A percentile compares a stretch with the other conserved stretches of the same genome.
These are phyloP conservation scores for Mesoclemmys tuberculata DNA, from an alignment of 2,113 vertebrate species.

Conservation along the genomic window DNA sequence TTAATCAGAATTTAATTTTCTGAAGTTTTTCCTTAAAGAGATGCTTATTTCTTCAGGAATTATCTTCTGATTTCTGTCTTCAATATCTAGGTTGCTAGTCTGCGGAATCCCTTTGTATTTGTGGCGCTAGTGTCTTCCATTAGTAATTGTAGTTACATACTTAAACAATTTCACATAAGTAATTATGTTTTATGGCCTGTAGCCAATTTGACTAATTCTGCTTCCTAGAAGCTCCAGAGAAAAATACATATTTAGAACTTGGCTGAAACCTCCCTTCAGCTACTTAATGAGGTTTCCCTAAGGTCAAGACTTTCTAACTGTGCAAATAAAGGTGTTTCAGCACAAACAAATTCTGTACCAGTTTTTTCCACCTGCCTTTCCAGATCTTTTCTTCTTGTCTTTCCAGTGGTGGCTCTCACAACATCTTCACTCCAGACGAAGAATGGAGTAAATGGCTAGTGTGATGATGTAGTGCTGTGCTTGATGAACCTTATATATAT, in stretches of 20 bases:
- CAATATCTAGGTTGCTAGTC: slow-evolving; percentile 41
- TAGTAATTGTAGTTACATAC: slow-evolving; percentile 71
- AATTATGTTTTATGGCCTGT: slow-evolving; percentile 72
- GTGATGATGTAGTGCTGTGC: fast-evolving
- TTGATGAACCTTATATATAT: neutral
- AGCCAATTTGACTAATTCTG: slow-evolving; percentile 71
- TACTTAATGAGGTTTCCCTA: neutral
- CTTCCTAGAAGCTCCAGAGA: slow-evolving; percentile 66
- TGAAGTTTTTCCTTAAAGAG: slow-evolving; percentile 44
- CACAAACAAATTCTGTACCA: fast-evolving
- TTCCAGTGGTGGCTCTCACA: neutral
- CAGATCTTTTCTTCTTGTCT: neutral
- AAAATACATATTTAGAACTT: slow-evolving; percentile 66
- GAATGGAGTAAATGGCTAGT: neutral
- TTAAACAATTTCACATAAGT: slow-evolving; percentile 71
- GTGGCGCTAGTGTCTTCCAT: slow-evolving; percentile 29
- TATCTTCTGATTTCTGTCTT: slow-evolving; percentile 3
- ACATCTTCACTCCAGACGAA: neutral
- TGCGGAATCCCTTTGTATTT: neutral
- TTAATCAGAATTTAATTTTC: slow-evolving; percentile 13
- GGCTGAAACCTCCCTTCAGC: slow-evolving; percentile 57
- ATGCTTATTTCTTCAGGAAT: slow-evolving; percentile 53
- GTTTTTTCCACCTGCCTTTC: neutral
- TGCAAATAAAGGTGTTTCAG: slow-evolving; percentile 39
- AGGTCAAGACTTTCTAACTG: slow-evolving; percentile 34